These are phyloP conservation scores for Gymnoscelis rufifasciata DNA, from an alignment of 2,888 invertebrate genomes.

Conservation along the genomic window DNA sequence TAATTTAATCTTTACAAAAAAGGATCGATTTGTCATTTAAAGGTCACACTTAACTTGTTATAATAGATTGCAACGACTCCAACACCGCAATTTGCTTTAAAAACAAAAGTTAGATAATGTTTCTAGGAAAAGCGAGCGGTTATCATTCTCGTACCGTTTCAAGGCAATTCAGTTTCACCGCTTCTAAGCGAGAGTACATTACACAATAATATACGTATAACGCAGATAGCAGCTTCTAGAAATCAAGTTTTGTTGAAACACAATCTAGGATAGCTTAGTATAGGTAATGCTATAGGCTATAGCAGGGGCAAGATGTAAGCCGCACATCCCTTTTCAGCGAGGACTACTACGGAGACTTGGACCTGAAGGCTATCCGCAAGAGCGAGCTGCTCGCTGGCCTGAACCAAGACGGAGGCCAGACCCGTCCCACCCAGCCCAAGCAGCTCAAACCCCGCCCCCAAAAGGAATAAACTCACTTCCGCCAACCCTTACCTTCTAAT, in stretches of 20 bases:
- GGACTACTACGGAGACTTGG: slow-evolving; percentile 97
- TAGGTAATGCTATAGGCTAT: slow-evolving; percentile 44
- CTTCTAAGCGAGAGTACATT: slow-evolving; percentile 58
- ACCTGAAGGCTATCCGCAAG: slow-evolving; percentile 96
- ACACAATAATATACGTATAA: slow-evolving; percentile 58
- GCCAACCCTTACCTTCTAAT: slow-evolving; percentile 60
- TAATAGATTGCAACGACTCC: slow-evolving; percentile 40
- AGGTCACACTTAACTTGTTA: slow-evolving; percentile 43
- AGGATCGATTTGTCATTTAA: slow-evolving; percentile 27
- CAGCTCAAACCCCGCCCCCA: slow-evolving; percentile 78
- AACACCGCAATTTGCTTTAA: slow-evolving; percentile 36
- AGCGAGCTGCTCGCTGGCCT: slow-evolving; percentile 92
- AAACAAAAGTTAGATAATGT: slow-evolving; percentile 54
- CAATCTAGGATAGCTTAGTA: slow-evolving; percentile 39
- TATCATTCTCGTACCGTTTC: slow-evolving; percentile 62
- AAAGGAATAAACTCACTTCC: slow-evolving; percentile 67
- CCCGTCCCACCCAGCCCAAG: slow-evolving; percentile 63
- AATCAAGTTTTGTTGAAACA: slow-evolving; percentile 36
- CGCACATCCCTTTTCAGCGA: slow-evolving; percentile 86
- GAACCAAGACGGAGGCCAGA: slow-evolving; percentile 80
- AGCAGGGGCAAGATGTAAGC: slow-evolving; percentile 69
- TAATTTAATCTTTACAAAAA: slow-evolving; percentile 13
- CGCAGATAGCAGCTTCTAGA: slow-evolving; percentile 61
- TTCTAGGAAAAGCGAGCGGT: slow-evolving; percentile 62
- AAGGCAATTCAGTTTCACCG: slow-evolving; percentile 65